A percentile compares a stretch with the other conserved stretches of the same genome.
Conservation (phyloP, 2,888 invertebrate species). For the Ariolimax columbianus region DNA sequence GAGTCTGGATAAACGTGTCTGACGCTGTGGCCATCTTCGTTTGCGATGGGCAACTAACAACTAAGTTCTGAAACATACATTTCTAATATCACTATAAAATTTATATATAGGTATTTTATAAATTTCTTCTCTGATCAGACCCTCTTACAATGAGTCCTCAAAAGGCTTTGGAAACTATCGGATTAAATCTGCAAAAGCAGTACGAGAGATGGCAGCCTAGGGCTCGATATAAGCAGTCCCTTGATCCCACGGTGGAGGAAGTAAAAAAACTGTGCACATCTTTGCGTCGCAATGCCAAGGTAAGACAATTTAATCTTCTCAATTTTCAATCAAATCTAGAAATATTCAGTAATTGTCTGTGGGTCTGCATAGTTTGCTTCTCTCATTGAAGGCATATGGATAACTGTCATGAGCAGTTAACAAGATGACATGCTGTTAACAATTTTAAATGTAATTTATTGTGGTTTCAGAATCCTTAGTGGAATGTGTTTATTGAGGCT, state of each 20-base stretch:
- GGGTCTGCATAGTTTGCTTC: too few species aligned
- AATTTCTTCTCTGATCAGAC: conserved; percentile 71
- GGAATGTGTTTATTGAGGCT: too few species aligned
- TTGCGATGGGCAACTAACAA: too few species aligned
- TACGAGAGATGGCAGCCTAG: conserved; percentile 99
- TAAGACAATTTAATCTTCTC: conserved; percentile 51
- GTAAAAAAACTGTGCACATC: conserved; percentile 97
- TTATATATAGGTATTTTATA: not conserved
- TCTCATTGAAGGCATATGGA: too few species aligned
- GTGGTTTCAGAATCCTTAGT: too few species aligned
- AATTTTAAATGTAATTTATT: too few species aligned
- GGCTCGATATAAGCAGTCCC: conserved; percentile 94
- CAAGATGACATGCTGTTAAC: too few species aligned
- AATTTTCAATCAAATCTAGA: not conserved
- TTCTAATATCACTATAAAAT: too few species aligned
- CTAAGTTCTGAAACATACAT: too few species aligned
- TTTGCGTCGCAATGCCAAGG: conserved; percentile 94
- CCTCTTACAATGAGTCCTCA: conserved; percentile 91
- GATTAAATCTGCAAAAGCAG: conserved; percentile 92
- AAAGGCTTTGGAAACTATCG: conserved; percentile 95
- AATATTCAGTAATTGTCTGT: not conserved
- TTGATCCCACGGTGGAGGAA: conserved; percentile 98
- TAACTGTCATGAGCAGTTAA: too few species aligned
- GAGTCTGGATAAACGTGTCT: too few species aligned
- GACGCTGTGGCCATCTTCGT: too few species aligned